Evolutionary conservation across 2,797 vertebrate genomes (phyloP), one percentile per base, ranked within the genome.

Genomic region (Channa striata): DNA sequence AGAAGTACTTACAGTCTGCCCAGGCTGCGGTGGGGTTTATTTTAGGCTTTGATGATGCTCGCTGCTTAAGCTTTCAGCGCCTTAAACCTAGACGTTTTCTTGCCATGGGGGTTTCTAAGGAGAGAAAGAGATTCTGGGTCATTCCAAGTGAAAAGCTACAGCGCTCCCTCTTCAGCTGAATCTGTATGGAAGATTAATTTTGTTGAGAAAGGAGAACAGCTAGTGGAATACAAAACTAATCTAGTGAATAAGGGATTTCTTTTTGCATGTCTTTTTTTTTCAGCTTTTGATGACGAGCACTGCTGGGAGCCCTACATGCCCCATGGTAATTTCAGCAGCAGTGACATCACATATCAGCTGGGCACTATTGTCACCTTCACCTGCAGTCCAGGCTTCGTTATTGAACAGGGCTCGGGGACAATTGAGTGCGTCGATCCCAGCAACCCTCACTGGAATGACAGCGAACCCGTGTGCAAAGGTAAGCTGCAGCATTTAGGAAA

Each of bases 391-490:
- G 97, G 97, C 53, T 98, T 96, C 19, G 92, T 96, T 68, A 94
- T 98, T 91, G 96, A 97, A 60, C 96, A 96, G 48, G 67, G 96
- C n/a, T 89, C 96, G 0, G 95, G 92, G 21, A 94, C 95, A 9
- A 96, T 97, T 0, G 96, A 97, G 89, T 98, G 97, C 13, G 90
- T 97, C 17, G 95, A 97, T 61, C 93, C 95, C 71, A 93, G 94
- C 57, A 96, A 96, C 59, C 96, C 96, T 36, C 96, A 95, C 89
- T 98, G 97, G 97, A 98, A 97, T 1, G 96, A 97, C 84, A 97
- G 94, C 1, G 97, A 98, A 50, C 96, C 97, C 3, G 94, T 96
- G 59, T 98, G 97, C 89, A 95, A 87, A 93, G 97, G 97, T 97
- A 80, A 5, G 19, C 8, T 40, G 51, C 13, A 37, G 16, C 13